Evolutionary conservation across 2,113 vertebrate genomes (phyloP).

Genomic region (Leuciscus idus): DNA sequence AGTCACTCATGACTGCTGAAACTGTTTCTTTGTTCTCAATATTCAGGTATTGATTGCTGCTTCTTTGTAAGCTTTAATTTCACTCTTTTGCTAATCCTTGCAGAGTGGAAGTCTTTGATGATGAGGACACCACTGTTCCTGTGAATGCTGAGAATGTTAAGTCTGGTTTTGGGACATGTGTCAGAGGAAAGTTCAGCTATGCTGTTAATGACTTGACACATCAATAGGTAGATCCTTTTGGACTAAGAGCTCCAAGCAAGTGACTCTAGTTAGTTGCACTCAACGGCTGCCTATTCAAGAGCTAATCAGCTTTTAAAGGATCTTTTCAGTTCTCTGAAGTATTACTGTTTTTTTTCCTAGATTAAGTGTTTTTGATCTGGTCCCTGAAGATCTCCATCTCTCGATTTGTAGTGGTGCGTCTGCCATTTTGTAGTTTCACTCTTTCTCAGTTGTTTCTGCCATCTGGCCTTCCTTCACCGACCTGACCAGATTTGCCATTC

Average conservation of each 20-base stretch:
- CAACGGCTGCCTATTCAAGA: background rate
- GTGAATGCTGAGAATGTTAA: slow-evolving; percentile 24
- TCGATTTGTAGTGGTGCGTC: background rate
- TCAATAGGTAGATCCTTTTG: slow-evolving; percentile 33
- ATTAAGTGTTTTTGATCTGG: slow-evolving; percentile 35
- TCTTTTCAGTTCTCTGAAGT: slow-evolving; percentile 20
- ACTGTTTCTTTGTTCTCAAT: slow-evolving; percentile 33
- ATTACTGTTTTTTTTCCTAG: slow-evolving; percentile 13
- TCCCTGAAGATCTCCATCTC: slow-evolving; percentile 10
- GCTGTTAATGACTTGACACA: slow-evolving; percentile 30
- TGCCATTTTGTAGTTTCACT: slow-evolving; percentile 28
- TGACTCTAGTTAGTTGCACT: slow-evolving; percentile 17
- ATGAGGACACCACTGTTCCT: slow-evolving; percentile 29
- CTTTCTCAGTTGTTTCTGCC: slow-evolving; percentile 3
- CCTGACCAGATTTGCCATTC: slow-evolving; percentile 13
- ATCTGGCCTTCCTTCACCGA: background rate
- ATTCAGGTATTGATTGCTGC: slow-evolving; percentile 33
- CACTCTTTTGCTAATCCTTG: slow-evolving; percentile 35
- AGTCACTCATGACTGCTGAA: slow-evolving; percentile 4
- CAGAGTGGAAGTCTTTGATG: slow-evolving; percentile 26
- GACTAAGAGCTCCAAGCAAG: slow-evolving; percentile 30
- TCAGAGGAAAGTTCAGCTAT: slow-evolving; percentile 37
- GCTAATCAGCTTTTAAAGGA: slow-evolving; percentile 43
- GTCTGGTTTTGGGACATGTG: slow-evolving; percentile 31
- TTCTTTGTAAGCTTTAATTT: slow-evolving; percentile 37